These are phyloP conservation scores for Diorhabda carinulata DNA, from an alignment of 1,140 invertebrate species.

Conservation along the genomic window DNA sequence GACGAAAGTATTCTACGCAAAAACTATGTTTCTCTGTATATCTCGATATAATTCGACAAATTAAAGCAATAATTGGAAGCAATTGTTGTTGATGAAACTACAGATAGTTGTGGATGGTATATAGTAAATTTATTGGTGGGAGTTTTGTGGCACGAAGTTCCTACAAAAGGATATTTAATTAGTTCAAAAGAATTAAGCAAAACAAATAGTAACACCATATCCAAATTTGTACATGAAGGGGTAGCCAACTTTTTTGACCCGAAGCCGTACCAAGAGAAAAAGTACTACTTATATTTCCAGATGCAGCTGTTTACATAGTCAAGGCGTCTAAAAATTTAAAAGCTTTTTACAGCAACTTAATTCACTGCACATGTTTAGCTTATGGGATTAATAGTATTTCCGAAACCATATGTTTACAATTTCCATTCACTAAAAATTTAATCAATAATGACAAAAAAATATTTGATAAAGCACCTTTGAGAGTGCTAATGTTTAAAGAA, in stretches of 20 bases:
- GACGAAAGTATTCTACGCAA: background rate
- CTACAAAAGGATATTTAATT: slow-evolving; percentile 15
- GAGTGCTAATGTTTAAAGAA: too few relatives aligned
- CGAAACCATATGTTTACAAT: slow-evolving; percentile 23
- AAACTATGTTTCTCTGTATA: background rate
- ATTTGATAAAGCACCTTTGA: too few relatives aligned
- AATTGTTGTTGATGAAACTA: slow-evolving; percentile 13
- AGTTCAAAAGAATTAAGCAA: slow-evolving; percentile 16
- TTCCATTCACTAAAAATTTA: slow-evolving; percentile 24
- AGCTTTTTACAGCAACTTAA: slow-evolving; percentile 26
- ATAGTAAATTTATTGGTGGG: slow-evolving; percentile 13
- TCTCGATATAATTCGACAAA: background rate
- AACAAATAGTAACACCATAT: slow-evolving; percentile 7
- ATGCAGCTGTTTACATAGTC: slow-evolving; percentile 25
- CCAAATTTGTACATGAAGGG: slow-evolving; percentile 16
- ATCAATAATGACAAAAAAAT: slow-evolving; percentile 4
- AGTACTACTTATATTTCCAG: slow-evolving; percentile 23
- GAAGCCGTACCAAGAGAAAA: slow-evolving; percentile 14
- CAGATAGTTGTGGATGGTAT: slow-evolving; percentile 12
- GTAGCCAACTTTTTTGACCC: slow-evolving; percentile 9
- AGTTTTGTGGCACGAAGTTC: slow-evolving; percentile 7
- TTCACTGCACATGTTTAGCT: slow-evolving; percentile 26
- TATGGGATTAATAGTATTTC: slow-evolving; percentile 24
- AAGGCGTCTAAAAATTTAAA: slow-evolving; percentile 24
- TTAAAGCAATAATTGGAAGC: background rate